These are phyloP conservation scores for Rhabdomys pumilio DNA, from an alignment of 2,797 vertebrate genomes.

Conservation along the genomic window DNA sequence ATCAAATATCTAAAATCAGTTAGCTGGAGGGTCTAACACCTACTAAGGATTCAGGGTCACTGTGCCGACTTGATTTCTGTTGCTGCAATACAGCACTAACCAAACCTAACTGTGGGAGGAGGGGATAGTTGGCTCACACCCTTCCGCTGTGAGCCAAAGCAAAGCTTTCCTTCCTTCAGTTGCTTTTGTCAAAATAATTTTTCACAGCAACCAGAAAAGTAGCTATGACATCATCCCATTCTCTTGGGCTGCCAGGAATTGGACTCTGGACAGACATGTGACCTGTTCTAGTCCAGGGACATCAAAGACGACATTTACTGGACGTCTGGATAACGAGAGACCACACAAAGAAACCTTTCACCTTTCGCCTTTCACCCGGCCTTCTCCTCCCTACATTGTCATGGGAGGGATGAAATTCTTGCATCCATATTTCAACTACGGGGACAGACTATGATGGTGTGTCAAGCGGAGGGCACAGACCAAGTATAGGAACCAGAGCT, in stretches of 20 bases:
- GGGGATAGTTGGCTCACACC: not conserved
- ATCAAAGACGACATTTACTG: not conserved
- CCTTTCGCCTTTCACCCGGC: not conserved
- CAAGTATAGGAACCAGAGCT: not conserved
- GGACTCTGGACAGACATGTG: not conserved
- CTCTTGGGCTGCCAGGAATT: not conserved
- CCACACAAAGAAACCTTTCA: not conserved
- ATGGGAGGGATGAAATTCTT: not conserved
- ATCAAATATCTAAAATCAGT: not conserved
- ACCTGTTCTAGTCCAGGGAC: not conserved
- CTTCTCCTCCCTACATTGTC: not conserved
- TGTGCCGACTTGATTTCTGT: not conserved
- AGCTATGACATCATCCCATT: not conserved
- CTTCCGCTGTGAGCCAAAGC: not conserved
- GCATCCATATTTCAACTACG: not conserved
- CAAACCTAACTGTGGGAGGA: not conserved
- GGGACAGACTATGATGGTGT: not conserved
- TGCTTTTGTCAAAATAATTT: not conserved
- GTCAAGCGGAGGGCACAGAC: not conserved
- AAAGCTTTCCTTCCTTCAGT: not conserved
- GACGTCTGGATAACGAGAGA: not conserved
- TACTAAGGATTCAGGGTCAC: not conserved
- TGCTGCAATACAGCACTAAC: not conserved
- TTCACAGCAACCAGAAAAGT: not conserved
- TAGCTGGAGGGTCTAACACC: fast-evolving